A percentile compares a stretch with the other conserved stretches of the same genome.
phyloP scores from a whole-genome alignment of 2,113 vertebrate genomes.

The Manacus vitellinus region DNA sequence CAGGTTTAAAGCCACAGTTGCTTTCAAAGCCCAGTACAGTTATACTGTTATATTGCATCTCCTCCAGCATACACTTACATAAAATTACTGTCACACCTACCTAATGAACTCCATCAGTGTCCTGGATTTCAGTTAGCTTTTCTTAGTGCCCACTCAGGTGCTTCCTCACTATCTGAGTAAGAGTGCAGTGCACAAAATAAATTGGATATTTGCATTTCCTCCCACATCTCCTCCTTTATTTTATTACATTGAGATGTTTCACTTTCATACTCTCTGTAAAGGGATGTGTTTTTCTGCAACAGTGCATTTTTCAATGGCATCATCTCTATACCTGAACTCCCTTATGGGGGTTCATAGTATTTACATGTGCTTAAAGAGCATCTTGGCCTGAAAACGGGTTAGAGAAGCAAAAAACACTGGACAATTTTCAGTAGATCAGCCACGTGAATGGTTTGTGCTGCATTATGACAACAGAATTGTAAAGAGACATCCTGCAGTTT shows the following conservation, averaged over 20 bases:
- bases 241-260: not conserved
- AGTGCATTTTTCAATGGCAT: not conserved
- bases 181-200: not conserved
- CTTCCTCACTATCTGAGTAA: not conserved
- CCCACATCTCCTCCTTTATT: not conserved
- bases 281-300: not conserved
- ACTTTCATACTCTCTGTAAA: not conserved
- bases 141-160: not conserved
- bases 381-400: not conserved
- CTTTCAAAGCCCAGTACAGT: not conserved
- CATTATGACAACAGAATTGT: not conserved
- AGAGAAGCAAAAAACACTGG: not conserved
- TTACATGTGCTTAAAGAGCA: not conserved
- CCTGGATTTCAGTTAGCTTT: not conserved
- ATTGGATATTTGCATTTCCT: not conserved
- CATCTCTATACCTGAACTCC: not conserved
- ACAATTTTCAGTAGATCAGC: not conserved
- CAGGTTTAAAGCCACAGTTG: not conserved
- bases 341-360: not conserved
- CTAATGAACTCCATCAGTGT: not conserved
- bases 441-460: rapidly evolving
- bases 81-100: not conserved
- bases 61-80: not conserved
- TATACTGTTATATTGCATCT: not conserved
- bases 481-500: not conserved